A percentile compares a stretch with the other conserved stretches of the same genome.
These are phyloP conservation scores for Drosophila punjabiensis DNA, from an alignment of 1,140 invertebrate genomes.

Conservation along the genomic window DNA sequence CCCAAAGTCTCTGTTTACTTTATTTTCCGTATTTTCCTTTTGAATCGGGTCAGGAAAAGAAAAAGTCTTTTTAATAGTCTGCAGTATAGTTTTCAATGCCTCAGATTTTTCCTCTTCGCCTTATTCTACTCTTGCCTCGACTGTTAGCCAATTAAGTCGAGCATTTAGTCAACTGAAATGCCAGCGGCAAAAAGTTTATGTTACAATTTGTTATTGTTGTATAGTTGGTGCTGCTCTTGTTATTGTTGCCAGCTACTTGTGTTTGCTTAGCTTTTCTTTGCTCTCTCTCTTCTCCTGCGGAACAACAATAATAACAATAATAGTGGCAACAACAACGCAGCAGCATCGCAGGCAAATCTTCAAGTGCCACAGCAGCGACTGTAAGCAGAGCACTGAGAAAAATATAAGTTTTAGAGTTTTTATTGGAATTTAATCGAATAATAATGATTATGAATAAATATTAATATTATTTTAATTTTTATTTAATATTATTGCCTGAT, in stretches of 20 bases:
- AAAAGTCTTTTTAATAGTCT: constrained; percentile 25
- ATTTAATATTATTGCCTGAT: too few relatives aligned
- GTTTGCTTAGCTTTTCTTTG: constrained; percentile 70
- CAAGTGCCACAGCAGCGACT: constrained; percentile 49
- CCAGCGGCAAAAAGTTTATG: constrained; percentile 59
- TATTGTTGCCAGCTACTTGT: constrained; percentile 58
- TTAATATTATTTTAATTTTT: too few relatives aligned
- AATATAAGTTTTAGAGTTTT: neutral
- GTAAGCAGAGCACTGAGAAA: constrained; percentile 9
- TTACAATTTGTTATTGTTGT: constrained; percentile 51
- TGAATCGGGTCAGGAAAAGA: constrained; percentile 15
- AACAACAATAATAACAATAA: constrained; percentile 49
- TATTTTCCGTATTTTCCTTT: constrained; percentile 17
- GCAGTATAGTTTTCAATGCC: constrained; percentile 20
- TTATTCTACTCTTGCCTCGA: constrained; percentile 5
- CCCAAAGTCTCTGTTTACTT: neutral
- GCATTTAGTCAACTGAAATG: constrained; percentile 75
- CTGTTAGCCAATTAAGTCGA: constrained; percentile 70
- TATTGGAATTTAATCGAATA: neutral
- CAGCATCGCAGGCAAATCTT: constrained; percentile 50
- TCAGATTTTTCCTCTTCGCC: constrained; percentile 15
- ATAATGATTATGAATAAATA: neutral
- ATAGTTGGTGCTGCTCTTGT: constrained; percentile 39
- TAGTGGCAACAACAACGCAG: constrained; percentile 12
- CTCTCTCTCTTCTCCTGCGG: constrained; percentile 36